Percentiles rank a stretch among this genome's conserved stretches.
These are phyloP conservation scores for Acridotheres tristis DNA, from an alignment of 2,797 vertebrate genomes.

Conservation along the genomic window DNA sequence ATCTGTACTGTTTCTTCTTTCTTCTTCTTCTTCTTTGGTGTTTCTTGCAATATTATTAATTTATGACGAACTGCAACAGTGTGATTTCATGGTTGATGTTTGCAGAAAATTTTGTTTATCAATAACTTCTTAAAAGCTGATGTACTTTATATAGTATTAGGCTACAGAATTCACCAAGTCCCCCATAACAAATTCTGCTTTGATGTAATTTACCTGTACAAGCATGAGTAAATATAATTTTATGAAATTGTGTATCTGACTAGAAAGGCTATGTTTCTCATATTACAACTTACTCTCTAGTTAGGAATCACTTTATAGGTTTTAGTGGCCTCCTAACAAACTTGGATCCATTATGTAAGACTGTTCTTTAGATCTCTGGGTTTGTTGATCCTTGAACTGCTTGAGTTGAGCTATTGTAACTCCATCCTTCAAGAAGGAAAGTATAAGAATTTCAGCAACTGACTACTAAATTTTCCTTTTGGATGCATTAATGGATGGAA, in stretches of 20 bases:
- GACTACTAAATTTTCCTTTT: background rate
- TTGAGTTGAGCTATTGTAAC: background rate
- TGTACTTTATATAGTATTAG: background rate
- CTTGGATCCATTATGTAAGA: background rate
- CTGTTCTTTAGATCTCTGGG: background rate
- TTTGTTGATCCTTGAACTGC: background rate
- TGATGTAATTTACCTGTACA: background rate
- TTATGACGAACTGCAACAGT: conserved; percentile 19
- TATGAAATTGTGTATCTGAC: background rate
- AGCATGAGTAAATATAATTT: background rate
- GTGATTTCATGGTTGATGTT: conserved; percentile 1
- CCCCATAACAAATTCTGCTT: background rate
- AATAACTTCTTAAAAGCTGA: background rate
- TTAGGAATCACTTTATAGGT: background rate
- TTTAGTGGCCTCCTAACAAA: background rate
- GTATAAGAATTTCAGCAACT: background rate
- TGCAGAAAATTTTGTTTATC: conserved; percentile 1
- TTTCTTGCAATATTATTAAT: conserved; percentile 14
- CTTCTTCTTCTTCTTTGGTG: background rate
- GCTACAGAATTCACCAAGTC: background rate
- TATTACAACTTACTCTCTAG: background rate
- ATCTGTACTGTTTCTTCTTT: conserved; percentile 17
- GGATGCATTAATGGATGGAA: background rate
- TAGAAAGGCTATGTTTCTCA: background rate
- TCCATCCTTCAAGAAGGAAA: background rate